Evolutionary conservation across 2,113 vertebrate genomes (phyloP).

Genomic region (Istiophorus platypterus): DNA sequence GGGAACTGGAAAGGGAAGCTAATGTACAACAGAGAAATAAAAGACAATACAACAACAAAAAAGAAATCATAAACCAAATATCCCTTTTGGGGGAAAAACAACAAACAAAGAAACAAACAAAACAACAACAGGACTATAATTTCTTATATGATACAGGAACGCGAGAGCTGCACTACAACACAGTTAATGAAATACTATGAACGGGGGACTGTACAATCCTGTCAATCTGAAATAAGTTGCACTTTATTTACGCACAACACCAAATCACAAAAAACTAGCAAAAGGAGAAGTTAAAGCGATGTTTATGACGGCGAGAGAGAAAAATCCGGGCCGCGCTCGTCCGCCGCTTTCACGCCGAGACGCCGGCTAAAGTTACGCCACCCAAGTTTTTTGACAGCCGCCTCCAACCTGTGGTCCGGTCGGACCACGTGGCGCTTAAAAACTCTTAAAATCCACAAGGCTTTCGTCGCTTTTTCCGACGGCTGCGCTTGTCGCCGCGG

Average conservation of each 20-base stretch:
- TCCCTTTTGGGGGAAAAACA: not conserved
- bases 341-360: not conserved
- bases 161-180: no score
- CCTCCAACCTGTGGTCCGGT: conserved; percentile 28
- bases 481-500: fast-evolving
- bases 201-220: not conserved
- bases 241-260: not conserved
- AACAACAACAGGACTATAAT: not conserved
- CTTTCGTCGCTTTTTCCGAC: not conserved
- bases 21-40: conserved; percentile 27
- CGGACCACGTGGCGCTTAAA: conserved; percentile 76
- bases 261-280: not conserved
- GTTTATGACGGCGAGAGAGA: not conserved
- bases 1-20: conserved; percentile 8
- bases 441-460: not conserved
- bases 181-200: not conserved
- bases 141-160: not conserved
- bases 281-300: fast-evolving
- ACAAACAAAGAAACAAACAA: not conserved
- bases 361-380: conserved; percentile 2
- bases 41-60: conserved; percentile 2
- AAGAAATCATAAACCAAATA: no score
- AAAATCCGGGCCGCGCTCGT: not conserved
- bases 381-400: conserved; percentile 63
- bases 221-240: no score